Conservation (phyloP, 2,797 vertebrate species). For the Arctocebus calabarensis region DNA sequence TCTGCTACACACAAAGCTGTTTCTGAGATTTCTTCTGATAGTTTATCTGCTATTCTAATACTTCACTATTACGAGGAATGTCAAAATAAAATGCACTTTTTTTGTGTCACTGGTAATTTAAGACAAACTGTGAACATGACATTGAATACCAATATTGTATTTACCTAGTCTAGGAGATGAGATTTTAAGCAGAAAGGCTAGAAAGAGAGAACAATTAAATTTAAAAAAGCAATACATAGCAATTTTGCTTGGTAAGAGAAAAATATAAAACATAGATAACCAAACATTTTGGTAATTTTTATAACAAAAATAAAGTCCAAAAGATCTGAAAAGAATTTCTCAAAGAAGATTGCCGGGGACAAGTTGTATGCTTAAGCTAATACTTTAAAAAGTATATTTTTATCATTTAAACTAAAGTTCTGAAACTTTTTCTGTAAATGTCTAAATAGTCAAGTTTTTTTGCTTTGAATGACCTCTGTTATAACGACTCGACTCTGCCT, state of each 20-base stretch:
- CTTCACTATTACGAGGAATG: constrained; percentile 57
- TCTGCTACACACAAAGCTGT: constrained; percentile 71
- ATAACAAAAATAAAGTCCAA: constrained; percentile 1
- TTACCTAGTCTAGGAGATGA: constrained; percentile 34
- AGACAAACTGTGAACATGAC: constrained; percentile 19
- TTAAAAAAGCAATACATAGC: background rate
- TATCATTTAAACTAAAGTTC: background rate
- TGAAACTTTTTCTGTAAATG: background rate
- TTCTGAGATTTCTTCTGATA: constrained; percentile 47
- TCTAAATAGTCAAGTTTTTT: background rate
- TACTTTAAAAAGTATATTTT: background rate
- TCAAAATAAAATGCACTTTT: constrained; percentile 58
- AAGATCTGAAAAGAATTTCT: background rate
- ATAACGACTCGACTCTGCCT: background rate
- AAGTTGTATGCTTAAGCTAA: background rate
- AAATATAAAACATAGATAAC: constrained; percentile 37
- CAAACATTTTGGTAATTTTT: background rate
- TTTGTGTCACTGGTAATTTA: constrained; percentile 43
- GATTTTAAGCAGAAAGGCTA: background rate
- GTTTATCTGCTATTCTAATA: constrained; percentile 51
- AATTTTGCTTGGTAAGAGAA: constrained; percentile 15
- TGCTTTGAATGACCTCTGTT: background rate
- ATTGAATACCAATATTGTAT: constrained; percentile 46
- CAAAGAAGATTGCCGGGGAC: background rate
- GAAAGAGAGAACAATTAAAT: background rate